Conservation (phyloP, 2,888 invertebrate genomes). For the Caenorhabditis imperialis region DNA sequence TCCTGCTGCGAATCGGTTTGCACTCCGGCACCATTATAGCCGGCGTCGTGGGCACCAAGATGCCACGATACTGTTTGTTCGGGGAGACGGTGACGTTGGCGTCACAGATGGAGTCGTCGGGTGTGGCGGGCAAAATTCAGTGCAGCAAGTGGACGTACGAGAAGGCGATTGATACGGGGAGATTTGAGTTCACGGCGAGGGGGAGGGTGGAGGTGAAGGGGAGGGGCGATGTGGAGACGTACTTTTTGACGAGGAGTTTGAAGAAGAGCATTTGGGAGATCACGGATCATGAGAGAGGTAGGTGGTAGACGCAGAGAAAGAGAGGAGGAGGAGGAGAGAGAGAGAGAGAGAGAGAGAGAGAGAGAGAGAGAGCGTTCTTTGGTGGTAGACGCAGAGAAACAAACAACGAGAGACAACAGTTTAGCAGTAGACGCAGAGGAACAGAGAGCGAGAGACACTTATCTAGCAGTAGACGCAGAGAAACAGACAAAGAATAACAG, state of each 20-base stretch:
- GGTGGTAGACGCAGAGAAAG: no score
- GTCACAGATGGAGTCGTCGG: conserved; percentile 67
- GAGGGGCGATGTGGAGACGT: conserved; percentile 70
- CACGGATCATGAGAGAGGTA: conserved; percentile 66
- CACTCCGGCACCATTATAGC: conserved; percentile 71
- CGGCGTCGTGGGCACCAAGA: conserved; percentile 70
- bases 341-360: no score
- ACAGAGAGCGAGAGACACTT: no score
- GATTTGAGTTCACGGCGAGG: conserved; percentile 70
- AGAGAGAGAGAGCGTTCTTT: no score
- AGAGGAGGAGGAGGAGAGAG: no score
- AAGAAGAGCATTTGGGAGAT: conserved; percentile 77
- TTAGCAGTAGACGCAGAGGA: no score
- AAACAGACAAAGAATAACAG: no score
- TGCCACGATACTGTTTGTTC: conserved; percentile 71
- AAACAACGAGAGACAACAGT: no score
- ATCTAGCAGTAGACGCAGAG: no score
- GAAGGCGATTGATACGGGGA: conserved; percentile 65
- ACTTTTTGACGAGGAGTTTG: conserved; percentile 66
- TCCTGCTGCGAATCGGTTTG: conserved; percentile 64
- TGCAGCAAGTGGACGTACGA: conserved; percentile 60
- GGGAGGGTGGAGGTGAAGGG: conserved; percentile 69
- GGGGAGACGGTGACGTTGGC: conserved; percentile 72
- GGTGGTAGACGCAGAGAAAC: no score
- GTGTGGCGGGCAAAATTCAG: conserved; percentile 69